A percentile compares a stretch with the other conserved stretches of the same genome.
Evolutionary conservation across 2,888 invertebrate genomes (phyloP).

Genomic region (Cataglyphis livida): DNA sequence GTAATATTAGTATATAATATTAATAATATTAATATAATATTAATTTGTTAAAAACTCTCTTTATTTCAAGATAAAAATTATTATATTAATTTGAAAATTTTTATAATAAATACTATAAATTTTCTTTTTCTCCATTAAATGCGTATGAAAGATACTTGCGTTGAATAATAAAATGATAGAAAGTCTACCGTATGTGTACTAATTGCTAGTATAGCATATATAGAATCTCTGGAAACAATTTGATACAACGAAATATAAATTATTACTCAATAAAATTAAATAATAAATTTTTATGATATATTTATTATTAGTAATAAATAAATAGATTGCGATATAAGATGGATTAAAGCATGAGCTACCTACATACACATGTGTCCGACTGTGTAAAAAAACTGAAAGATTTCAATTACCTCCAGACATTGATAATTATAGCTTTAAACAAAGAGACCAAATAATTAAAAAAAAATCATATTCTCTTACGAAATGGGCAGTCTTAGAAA

Average conservation of each 20-base stretch:
- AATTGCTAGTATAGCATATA: background rate
- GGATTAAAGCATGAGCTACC: constrained; percentile 6
- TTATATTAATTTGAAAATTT: background rate
- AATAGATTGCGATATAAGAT: background rate
- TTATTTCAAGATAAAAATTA: background rate
- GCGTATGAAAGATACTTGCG: background rate
- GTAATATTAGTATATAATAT: too few relatives aligned
- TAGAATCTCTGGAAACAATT: background rate
- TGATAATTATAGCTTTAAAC: constrained; percentile 77
- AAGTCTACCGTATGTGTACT: background rate
- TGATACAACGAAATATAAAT: constrained; percentile 5
- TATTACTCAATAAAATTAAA: background rate
- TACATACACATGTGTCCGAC: background rate
- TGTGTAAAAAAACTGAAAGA: constrained; percentile 12
- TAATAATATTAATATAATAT: background rate
- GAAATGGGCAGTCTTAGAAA: constrained; percentile 63
- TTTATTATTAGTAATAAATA: background rate
- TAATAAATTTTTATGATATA: background rate
- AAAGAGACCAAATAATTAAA: constrained; percentile 77
- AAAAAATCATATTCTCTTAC: constrained; percentile 73
- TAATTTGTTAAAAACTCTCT: background rate
- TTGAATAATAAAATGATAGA: background rate
- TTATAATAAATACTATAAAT: background rate
- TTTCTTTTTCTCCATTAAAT: background rate
- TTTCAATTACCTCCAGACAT: constrained; percentile 65